Percentiles rank a stretch among this genome's conserved stretches.
Evolutionary conservation across 2,113 vertebrate species (phyloP).

Genomic region (Pluvialis apricaria): DNA sequence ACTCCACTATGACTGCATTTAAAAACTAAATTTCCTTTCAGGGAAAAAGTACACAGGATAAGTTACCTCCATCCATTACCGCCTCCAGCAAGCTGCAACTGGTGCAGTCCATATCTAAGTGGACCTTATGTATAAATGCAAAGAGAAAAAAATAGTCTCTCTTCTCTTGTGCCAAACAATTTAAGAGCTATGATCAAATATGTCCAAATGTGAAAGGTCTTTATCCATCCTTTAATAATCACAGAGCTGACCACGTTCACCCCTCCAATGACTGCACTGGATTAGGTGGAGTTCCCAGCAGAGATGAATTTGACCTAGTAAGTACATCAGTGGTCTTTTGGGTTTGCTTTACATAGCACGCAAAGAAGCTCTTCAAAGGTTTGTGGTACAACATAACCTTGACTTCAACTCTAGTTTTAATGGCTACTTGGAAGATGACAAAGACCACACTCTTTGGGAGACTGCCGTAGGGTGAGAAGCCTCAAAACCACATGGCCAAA

Average conservation of each 20-base stretch:
- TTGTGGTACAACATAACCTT: slow-evolving; percentile 58
- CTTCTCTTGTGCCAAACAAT: background rate
- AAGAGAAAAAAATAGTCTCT: background rate
- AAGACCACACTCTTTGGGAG: slow-evolving; percentile 20
- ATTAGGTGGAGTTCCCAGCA: slow-evolving; percentile 10
- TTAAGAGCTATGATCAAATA: background rate
- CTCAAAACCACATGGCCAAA: slow-evolving; percentile 40
- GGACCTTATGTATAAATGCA: background rate
- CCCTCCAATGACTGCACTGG: background rate
- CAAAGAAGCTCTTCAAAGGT: slow-evolving; percentile 32
- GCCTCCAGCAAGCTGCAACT: background rate
- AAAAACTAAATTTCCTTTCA: background rate
- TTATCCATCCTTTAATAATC: background rate
- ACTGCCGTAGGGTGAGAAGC: slow-evolving; percentile 56
- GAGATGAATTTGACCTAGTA: background rate
- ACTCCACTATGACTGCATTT: background rate
- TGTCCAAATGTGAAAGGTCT: background rate
- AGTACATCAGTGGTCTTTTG: background rate
- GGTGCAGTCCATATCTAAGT: background rate
- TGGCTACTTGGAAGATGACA: slow-evolving; percentile 57
- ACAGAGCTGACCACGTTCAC: background rate
- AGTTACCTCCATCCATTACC: background rate
- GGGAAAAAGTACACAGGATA: background rate
- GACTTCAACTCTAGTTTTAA: slow-evolving; percentile 54
- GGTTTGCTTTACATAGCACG: slow-evolving; percentile 19